These are phyloP conservation scores for Muscina levida DNA, from an alignment of 2,888 invertebrate genomes.

Conservation along the genomic window DNA sequence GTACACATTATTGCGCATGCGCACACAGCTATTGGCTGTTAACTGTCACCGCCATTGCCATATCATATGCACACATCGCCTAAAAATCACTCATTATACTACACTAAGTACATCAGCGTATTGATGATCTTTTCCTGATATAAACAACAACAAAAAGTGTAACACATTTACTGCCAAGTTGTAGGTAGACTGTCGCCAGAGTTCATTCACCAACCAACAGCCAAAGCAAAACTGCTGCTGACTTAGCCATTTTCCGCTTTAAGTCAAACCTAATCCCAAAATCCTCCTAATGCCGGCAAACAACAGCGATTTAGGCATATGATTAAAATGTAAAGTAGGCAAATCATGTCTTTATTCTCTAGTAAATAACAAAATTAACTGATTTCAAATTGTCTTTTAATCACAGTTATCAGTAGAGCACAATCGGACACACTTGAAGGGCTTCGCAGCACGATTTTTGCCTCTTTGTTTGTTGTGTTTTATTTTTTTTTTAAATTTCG, in stretches of 20 bases:
- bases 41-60: no score
- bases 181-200: no score
- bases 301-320: constrained; percentile 16
- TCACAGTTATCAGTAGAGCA: background rate
- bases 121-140: no score
- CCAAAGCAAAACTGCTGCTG: background rate
- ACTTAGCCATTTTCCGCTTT: background rate
- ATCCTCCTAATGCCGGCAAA: background rate
- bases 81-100: no score
- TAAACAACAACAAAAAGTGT: background rate
- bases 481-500: constrained; percentile 37
- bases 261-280: background rate
- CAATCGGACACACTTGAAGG: constrained; percentile 48
- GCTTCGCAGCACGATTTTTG: constrained; percentile 46
- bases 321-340: constrained; percentile 8
- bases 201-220: constrained; percentile 15
- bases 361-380: constrained; percentile 6
- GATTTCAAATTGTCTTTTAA: constrained; percentile 21
- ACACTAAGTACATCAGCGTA: no score
- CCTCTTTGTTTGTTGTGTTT: background rate
- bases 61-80: no score
- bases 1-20: no score
- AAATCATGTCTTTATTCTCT: constrained; percentile 29
- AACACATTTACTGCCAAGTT: constrained; percentile 36
- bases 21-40: no score